phyloP scores from a whole-genome alignment of 2,888 invertebrate species.

The Caenorhabditis drosophilae region DNA sequence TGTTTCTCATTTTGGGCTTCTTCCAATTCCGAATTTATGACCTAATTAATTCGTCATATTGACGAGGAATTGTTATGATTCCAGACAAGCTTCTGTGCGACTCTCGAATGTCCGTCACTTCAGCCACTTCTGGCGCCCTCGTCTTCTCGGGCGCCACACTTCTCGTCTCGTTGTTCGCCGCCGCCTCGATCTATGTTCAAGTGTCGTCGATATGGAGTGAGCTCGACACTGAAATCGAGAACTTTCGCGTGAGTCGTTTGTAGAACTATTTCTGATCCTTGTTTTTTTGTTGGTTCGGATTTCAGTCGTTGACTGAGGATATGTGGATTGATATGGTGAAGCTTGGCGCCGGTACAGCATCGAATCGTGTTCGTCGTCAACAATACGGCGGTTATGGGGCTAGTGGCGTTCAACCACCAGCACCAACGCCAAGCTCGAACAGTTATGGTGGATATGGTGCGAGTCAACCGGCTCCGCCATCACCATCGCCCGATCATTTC shows the following conservation, averaged over 20 bases:
- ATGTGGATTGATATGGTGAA: slow-evolving; percentile 67
- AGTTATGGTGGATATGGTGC: slow-evolving; percentile 33
- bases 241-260: slow-evolving; percentile 52
- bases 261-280: background rate
- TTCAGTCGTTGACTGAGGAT: slow-evolving; percentile 57
- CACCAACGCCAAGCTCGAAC: slow-evolving; percentile 21
- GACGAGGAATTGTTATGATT: too few relatives aligned
- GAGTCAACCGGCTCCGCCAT: slow-evolving; percentile 24
- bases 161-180: slow-evolving; percentile 57
- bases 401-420: slow-evolving; percentile 43
- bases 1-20: too few relatives aligned
- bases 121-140: slow-evolving; percentile 63
- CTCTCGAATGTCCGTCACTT: slow-evolving; percentile 59
- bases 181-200: slow-evolving; percentile 59
- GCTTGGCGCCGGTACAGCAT: slow-evolving; percentile 65
- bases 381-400: slow-evolving; percentile 65
- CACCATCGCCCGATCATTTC: slow-evolving; percentile 23
- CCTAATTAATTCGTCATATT: too few relatives aligned
- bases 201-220: slow-evolving; percentile 65
- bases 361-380: slow-evolving; percentile 65
- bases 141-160: slow-evolving; percentile 63
- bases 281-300: background rate
- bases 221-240: slow-evolving; percentile 65
- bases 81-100: too few relatives aligned
- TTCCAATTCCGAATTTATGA: too few relatives aligned